phyloP scores from a whole-genome alignment of 2,113 vertebrate genomes.

The Catharus fuscescens region DNA sequence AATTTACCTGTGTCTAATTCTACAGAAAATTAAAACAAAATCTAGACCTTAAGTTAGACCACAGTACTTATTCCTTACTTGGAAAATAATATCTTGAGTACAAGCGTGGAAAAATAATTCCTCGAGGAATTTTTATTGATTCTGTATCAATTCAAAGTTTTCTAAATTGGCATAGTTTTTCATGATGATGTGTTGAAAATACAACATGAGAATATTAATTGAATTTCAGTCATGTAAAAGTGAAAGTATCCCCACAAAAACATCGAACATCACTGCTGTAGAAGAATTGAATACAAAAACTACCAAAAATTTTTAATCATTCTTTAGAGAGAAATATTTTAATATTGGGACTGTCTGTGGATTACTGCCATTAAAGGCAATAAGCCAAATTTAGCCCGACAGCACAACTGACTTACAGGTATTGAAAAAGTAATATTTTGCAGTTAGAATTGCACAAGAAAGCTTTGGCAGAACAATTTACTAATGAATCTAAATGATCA shows the following conservation, averaged over 20 bases:
- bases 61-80: not conserved
- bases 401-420: not conserved
- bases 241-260: not conserved
- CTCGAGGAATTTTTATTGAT: slow-evolving; percentile 48
- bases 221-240: slow-evolving; percentile 29
- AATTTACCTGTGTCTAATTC: not conserved
- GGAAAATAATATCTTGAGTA: not conserved
- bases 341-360: not conserved
- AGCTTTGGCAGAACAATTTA: not conserved
- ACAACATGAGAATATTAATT: slow-evolving; percentile 2
- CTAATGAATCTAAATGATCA: not conserved
- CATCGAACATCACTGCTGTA: slow-evolving; percentile 14
- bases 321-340: not conserved
- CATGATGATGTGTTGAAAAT: slow-evolving; percentile 17
- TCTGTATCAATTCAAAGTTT: slow-evolving; percentile 35
- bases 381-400: not conserved
- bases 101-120: not conserved
- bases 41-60: not conserved
- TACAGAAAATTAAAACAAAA: not conserved
- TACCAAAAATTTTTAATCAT: not conserved
- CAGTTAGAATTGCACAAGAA: not conserved
- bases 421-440: not conserved
- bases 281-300: not conserved
- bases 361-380: not conserved
- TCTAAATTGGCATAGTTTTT: slow-evolving; percentile 9